phyloP scores from a whole-genome alignment of 2,888 invertebrate species.

The Carterocephalus palaemon region DNA sequence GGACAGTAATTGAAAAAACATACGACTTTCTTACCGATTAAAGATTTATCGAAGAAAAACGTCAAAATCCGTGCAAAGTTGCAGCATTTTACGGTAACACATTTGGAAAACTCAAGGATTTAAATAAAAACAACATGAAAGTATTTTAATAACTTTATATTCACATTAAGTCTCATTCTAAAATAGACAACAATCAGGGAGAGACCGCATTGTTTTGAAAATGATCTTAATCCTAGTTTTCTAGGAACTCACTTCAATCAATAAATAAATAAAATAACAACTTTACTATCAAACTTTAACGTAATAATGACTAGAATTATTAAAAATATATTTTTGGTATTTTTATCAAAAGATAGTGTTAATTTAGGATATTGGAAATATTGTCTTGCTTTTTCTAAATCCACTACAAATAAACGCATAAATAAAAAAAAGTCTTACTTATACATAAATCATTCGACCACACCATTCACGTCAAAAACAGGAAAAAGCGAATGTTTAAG shows the following conservation, averaged over 20 bases:
- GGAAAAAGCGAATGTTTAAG: slow-evolving; percentile 67
- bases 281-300: slow-evolving; percentile 68
- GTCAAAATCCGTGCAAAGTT: not conserved
- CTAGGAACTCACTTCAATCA: slow-evolving; percentile 64
- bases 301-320: slow-evolving; percentile 73
- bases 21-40: not conserved
- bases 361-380: slow-evolving; percentile 64
- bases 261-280: slow-evolving; percentile 57
- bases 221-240: slow-evolving; percentile 57
- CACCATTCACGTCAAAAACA: slow-evolving; percentile 62
- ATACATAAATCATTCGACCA: slow-evolving; percentile 44
- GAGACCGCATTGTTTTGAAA: slow-evolving; percentile 51
- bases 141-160: slow-evolving; percentile 55
- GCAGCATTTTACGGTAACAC: not conserved
- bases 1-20: not conserved
- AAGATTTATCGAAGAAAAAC: not conserved
- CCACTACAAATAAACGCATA: slow-evolving; percentile 58
- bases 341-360: slow-evolving; percentile 62
- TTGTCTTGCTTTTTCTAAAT: slow-evolving; percentile 60
- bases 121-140: slow-evolving; percentile 21
- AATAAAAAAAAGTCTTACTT: slow-evolving; percentile 56
- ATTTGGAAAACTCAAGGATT: too few relatives aligned
- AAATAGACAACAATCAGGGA: slow-evolving; percentile 55
- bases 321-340: slow-evolving; percentile 54
- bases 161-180: slow-evolving; percentile 63